Percentiles rank a stretch among this genome's conserved stretches.
These are phyloP conservation scores for Amyelois transitella DNA, from an alignment of 1,140 invertebrate genomes.

Conservation along the genomic window DNA sequence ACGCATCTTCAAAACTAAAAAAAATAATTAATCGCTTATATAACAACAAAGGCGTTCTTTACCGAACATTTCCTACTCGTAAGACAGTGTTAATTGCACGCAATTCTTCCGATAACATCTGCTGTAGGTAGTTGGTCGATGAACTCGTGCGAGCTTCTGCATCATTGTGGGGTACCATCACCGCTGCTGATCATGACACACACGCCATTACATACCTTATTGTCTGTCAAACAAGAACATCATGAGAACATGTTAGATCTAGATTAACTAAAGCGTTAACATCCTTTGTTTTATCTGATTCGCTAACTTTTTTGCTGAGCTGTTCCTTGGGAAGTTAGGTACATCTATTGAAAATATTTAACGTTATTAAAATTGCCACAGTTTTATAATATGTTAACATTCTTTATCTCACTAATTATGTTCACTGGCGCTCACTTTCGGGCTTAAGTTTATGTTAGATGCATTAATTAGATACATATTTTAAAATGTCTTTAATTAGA, in stretches of 20 bases:
- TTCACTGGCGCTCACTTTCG: slow-evolving; percentile 14
- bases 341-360: slow-evolving; percentile 17
- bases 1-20: neutral
- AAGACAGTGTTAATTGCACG: slow-evolving; percentile 45
- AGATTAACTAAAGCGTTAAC: slow-evolving; percentile 5
- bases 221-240: neutral
- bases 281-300: slow-evolving; percentile 21
- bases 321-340: slow-evolving; percentile 23
- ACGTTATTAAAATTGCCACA: slow-evolving; percentile 11
- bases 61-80: neutral
- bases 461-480: neutral
- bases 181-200: neutral
- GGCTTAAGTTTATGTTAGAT: neutral
- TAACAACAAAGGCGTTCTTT: neutral
- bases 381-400: slow-evolving; percentile 27
- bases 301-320: slow-evolving; percentile 12
- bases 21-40: neutral
- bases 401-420: slow-evolving; percentile 29
- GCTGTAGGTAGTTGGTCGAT: slow-evolving; percentile 30
- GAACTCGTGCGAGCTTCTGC: slow-evolving; percentile 43
- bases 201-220: slow-evolving; percentile 20
- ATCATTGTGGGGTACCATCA: slow-evolving; percentile 24
- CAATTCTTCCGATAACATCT: slow-evolving; percentile 43
- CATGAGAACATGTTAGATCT: slow-evolving; percentile 2
- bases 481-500: neutral